phyloP scores from a whole-genome alignment of 2,797 vertebrate species.

The Myotis vivesi region DNA sequence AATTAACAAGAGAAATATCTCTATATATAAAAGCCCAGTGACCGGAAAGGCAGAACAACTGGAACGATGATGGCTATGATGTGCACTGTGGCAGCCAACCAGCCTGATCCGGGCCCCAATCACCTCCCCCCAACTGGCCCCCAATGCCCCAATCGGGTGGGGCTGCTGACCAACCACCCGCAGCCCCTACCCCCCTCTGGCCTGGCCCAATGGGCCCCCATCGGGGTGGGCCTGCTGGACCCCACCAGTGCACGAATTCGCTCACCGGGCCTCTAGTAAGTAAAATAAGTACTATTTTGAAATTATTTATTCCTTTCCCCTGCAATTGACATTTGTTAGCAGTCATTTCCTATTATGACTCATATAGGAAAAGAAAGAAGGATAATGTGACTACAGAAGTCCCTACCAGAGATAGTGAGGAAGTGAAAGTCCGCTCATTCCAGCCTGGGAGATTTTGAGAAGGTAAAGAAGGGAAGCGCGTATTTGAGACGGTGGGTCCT shows the following conservation, averaged over 20 bases:
- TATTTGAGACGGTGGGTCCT: background rate
- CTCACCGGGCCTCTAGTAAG: background rate
- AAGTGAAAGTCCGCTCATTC: background rate
- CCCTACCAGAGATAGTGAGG: background rate
- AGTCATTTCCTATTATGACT: background rate
- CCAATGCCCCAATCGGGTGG: too few species aligned
- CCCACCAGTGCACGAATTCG: too few species aligned
- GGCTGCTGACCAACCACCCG: too few species aligned
- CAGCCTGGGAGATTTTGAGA: background rate
- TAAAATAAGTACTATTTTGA: slow-evolving; percentile 25
- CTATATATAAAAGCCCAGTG: too few species aligned
- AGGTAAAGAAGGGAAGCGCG: background rate
- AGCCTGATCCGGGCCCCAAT: too few species aligned
- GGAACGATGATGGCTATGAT: too few species aligned
- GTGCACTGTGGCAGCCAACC: too few species aligned
- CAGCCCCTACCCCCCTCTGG: too few species aligned
- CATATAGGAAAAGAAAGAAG: background rate
- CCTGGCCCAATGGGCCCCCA: too few species aligned
- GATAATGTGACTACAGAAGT: background rate
- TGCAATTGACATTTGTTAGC: background rate
- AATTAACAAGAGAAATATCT: background rate
- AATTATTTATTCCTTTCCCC: background rate
- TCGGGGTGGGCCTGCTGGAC: too few species aligned
- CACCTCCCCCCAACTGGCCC: too few species aligned
- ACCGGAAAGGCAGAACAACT: too few species aligned